Evolutionary conservation across 2,797 vertebrate genomes (phyloP).

Genomic region (Notolabrus celidotus): DNA sequence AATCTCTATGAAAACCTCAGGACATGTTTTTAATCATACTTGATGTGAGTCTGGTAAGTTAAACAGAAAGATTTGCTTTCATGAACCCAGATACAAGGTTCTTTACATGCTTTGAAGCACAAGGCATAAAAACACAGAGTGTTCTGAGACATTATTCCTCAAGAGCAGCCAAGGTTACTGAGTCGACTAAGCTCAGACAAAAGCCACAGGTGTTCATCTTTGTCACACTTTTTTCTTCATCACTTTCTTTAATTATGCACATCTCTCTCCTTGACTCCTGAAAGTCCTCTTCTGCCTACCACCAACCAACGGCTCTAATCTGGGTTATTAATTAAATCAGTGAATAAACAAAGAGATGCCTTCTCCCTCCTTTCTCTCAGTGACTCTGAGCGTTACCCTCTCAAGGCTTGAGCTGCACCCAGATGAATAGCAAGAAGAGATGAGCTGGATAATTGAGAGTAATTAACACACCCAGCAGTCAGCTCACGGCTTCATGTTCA

Average conservation of each 20-base stretch:
- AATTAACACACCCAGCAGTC: slow-evolving; percentile 36
- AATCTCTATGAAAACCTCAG: neutral
- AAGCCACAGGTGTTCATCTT: neutral
- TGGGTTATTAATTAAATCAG: slow-evolving; percentile 33
- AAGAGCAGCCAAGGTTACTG: neutral
- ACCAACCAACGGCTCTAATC: slow-evolving; percentile 12
- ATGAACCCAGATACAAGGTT: neutral
- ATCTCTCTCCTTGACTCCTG: neutral
- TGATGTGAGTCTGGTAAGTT: neutral
- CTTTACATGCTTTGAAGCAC: neutral
- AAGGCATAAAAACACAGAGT: neutral
- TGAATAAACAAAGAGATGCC: slow-evolving; percentile 13
- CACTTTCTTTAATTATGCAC: neutral
- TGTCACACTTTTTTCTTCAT: neutral
- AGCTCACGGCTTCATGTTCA: slow-evolving; percentile 10
- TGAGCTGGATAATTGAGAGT: slow-evolving; percentile 42
- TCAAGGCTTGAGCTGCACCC: slow-evolving; percentile 24
- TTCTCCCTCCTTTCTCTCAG: slow-evolving; percentile 10
- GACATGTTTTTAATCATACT: neutral
- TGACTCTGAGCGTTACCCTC: slow-evolving; percentile 3
- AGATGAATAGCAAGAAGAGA: slow-evolving; percentile 27
- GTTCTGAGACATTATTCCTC: neutral
- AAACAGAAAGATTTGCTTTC: neutral
- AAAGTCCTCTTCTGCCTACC: neutral
- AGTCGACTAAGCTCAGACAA: neutral